Evolutionary conservation across 2,888 invertebrate genomes (phyloP), one percentile per base, ranked within the genome.

Genomic region (Leptopilina drosophilae): DNA sequence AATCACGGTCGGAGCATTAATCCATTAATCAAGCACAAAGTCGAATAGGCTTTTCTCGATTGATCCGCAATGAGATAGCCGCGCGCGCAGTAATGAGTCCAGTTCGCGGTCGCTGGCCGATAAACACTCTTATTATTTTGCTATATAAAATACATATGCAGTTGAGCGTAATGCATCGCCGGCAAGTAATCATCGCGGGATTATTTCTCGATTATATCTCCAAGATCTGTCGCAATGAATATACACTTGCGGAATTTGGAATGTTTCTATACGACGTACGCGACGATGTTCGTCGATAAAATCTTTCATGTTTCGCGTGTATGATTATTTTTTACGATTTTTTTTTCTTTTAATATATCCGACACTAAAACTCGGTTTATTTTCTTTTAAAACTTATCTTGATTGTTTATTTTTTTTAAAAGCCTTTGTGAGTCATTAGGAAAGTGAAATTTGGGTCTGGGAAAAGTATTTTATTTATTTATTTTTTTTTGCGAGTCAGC

Each of bases 11-110:
- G 80, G 79, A 75, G 80, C 81, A 81, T 85, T 87, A 86, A 86
- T 88, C 89, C 90, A 90, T 90, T 90, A 90, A 90, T 90, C 90
- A 90, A 90, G 85, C 86, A 84, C 84, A 87, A 85, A 84, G 84
- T 84, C 84, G 87, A 87, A 86, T 85, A 87, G 85, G 83, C 83
- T 42, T 8, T 79, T 76, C 75, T 85, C 89, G 87, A 88, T 89
- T 87, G 90, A 90, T 90, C 89, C 86, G 79, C 79, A 83, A 82
- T 83, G 82, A 88, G 90, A 90, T 90, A 90, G 86, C 87, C 84
- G 84, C 86, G 89, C 86, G 89, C 33, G 33, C 33, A 33, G 2
- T 90, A 90, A 90, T 90, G 90, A 90, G 90, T 84, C 78, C 85
- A 79, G 83, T 77, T 78, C 83, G 81, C 83, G 81, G 80, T 78